phyloP scores from a whole-genome alignment of 2,797 vertebrate genomes.

The Poliocrania exsul region DNA sequence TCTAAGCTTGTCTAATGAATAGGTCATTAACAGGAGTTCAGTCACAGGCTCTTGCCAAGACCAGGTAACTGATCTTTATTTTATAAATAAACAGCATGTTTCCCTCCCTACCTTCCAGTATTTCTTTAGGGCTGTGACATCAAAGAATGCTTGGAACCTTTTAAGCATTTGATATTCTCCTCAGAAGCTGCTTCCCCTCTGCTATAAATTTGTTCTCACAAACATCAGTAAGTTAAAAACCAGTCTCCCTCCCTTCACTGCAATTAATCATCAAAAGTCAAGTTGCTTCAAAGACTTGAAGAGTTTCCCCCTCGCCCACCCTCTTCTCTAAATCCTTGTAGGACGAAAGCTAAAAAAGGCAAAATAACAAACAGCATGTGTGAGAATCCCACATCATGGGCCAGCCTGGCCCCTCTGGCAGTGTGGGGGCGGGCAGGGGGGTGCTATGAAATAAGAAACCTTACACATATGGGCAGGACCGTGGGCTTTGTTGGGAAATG shows the following conservation, averaged over 20 bases:
- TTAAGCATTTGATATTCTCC: constrained; percentile 39
- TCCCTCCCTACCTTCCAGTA: constrained; percentile 40
- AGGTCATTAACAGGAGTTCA: constrained; percentile 53
- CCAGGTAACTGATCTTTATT: constrained; percentile 73
- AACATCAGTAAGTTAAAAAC: constrained; percentile 72
- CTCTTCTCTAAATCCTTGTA: constrained; percentile 34
- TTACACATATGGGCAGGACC: constrained; percentile 20
- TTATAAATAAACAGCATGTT: constrained; percentile 68
- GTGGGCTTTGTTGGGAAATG: background rate
- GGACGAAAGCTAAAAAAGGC: constrained; percentile 41
- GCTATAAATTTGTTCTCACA: constrained; percentile 69
- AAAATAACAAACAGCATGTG: constrained; percentile 68
- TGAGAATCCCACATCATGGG: constrained; percentile 71
- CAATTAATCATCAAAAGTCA: constrained; percentile 64
- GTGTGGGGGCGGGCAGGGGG: background rate
- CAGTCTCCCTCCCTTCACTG: constrained; percentile 43
- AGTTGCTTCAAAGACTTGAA: constrained; percentile 62
- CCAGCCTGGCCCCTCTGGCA: constrained; percentile 34
- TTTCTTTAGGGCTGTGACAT: constrained; percentile 54
- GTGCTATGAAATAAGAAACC: constrained; percentile 55
- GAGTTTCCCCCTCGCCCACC: constrained; percentile 41
- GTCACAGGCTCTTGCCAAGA: constrained; percentile 42
- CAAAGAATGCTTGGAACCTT: constrained; percentile 61
- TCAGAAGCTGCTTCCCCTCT: constrained; percentile 50
- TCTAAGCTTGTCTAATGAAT: constrained; percentile 43